A percentile compares a stretch with the other conserved stretches of the same genome.
Conservation (phyloP, 2,888 invertebrate species). For the Ophraella communa region DNA sequence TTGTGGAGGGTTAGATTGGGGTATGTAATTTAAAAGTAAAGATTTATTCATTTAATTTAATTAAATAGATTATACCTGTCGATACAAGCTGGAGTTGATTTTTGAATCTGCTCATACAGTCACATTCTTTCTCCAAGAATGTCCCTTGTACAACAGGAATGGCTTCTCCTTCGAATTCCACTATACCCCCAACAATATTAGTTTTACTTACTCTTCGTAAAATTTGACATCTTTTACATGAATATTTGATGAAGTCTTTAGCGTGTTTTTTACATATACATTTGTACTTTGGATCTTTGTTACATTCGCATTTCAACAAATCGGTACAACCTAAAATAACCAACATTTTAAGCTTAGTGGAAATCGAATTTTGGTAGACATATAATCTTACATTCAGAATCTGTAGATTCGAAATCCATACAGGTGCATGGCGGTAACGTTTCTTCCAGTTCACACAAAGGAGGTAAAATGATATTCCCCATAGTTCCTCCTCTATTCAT, state of each 20-base stretch:
- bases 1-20: too few species aligned
- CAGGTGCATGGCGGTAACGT: constrained; percentile 24
- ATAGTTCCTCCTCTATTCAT: background rate
- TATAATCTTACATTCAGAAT: constrained; percentile 8
- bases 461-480: constrained; percentile 15
- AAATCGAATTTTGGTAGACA: background rate
- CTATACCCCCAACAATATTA: constrained; percentile 41
- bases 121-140: constrained; percentile 40
- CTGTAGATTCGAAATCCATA: constrained; percentile 1
- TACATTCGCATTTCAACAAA: constrained; percentile 22
- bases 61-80: background rate
- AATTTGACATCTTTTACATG: constrained; percentile 28
- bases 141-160: constrained; percentile 47
- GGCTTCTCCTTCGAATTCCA: constrained; percentile 28
- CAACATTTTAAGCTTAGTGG: background rate
- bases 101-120: constrained; percentile 45
- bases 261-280: constrained; percentile 28
- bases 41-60: background rate
- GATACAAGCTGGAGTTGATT: constrained; percentile 9
- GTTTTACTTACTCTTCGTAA: constrained; percentile 30
- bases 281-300: constrained; percentile 11
- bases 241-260: constrained; percentile 15
- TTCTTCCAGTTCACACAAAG: constrained; percentile 22
- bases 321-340: constrained; percentile 26
- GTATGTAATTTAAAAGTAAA: too few species aligned